Conservation (phyloP, 2,888 invertebrate species). For the Bembecia ichneumoniformis region DNA sequence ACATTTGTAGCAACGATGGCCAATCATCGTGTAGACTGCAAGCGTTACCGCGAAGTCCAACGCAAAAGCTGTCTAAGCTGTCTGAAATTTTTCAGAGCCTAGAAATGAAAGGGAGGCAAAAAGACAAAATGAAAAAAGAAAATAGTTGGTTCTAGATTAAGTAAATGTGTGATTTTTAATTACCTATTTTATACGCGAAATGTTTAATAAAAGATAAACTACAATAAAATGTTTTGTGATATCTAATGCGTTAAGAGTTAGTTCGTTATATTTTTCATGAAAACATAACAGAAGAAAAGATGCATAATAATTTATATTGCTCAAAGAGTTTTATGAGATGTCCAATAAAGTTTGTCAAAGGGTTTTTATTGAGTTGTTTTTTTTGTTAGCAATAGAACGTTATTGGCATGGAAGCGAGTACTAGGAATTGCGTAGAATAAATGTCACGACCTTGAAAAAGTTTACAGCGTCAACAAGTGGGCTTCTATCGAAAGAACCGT, state of each 20-base stretch:
- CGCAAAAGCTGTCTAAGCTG: conserved; percentile 45
- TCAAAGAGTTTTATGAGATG: conserved; percentile 43
- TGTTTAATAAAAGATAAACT: conserved; percentile 14
- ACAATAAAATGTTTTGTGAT: conserved; percentile 25
- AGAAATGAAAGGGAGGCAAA: conserved; percentile 50
- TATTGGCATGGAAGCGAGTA: too few relatives aligned
- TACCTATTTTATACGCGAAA: conserved; percentile 8
- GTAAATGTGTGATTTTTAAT: conserved; percentile 18
- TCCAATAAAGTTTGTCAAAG: conserved; percentile 49
- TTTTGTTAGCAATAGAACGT: not conserved
- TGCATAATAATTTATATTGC: conserved; percentile 37
- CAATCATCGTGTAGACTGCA: conserved; percentile 36
- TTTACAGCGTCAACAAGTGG: too few relatives aligned
- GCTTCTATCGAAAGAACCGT: too few relatives aligned
- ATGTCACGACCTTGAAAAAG: too few relatives aligned
- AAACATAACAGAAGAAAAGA: conserved; percentile 18
- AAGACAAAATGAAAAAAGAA: conserved; percentile 57
- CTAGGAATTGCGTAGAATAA: not conserved
- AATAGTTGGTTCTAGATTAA: conserved; percentile 63
- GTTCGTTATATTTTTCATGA: conserved; percentile 31
- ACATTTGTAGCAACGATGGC: conserved; percentile 25
- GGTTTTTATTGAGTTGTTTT: conserved; percentile 16
- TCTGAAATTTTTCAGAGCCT: conserved; percentile 60
- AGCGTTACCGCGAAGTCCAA: conserved; percentile 41
- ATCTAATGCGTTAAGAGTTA: conserved; percentile 24